Percentiles rank a stretch among this genome's conserved stretches.
These are phyloP conservation scores for Clunio marinus DNA, from an alignment of 2,888 invertebrate species.

Conservation along the genomic window DNA sequence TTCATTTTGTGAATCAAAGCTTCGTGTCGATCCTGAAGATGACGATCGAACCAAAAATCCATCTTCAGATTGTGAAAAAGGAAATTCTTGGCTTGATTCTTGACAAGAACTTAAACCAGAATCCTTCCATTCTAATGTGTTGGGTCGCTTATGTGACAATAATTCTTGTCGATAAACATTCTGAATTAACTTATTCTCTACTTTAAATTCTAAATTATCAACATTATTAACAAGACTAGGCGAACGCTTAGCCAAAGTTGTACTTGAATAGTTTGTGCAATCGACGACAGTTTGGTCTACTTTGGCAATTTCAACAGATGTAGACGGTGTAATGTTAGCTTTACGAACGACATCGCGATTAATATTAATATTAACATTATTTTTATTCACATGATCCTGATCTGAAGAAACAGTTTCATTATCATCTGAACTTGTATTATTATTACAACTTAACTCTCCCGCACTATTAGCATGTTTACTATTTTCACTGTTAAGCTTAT, in stretches of 20 bases:
- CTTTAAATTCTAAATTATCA: constrained; percentile 26
- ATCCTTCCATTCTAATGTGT: constrained; percentile 41
- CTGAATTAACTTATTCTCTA: constrained; percentile 35
- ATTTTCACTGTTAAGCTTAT: constrained; percentile 25
- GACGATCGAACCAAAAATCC: constrained; percentile 9
- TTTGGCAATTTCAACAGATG: constrained; percentile 31
- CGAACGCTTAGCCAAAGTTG: constrained; percentile 15
- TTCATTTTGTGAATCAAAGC: constrained; percentile 17
- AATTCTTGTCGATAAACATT: constrained; percentile 33
- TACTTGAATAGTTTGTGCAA: constrained; percentile 12
- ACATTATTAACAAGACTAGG: neutral
- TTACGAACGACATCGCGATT: constrained; percentile 13
- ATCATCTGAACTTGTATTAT: constrained; percentile 35
- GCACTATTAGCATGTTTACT: constrained; percentile 34
- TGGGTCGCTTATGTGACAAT: neutral
- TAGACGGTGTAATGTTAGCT: constrained; percentile 23
- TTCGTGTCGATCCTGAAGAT: constrained; percentile 16
- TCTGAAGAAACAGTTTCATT: neutral
- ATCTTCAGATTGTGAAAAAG: constrained; percentile 14
- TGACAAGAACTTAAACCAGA: constrained; percentile 43
- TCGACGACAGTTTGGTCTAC: neutral
- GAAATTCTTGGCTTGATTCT: constrained; percentile 43
- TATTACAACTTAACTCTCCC: constrained; percentile 36
- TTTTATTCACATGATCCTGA: neutral
- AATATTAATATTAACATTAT: no score